These are phyloP conservation scores for Pristionchus pacificus DNA, from an alignment of 1,140 invertebrate genomes.

Conservation along the genomic window DNA sequence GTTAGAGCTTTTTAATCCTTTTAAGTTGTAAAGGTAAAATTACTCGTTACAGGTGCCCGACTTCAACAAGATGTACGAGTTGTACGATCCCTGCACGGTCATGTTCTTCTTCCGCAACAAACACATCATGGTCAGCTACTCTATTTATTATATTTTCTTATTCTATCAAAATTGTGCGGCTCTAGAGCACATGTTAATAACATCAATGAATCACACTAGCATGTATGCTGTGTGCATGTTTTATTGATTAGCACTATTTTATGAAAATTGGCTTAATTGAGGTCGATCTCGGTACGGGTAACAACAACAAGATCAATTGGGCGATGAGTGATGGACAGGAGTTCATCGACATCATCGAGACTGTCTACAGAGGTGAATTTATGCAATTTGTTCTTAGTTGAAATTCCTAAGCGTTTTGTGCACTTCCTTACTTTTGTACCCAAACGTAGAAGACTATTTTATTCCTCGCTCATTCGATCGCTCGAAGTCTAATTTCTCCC, in stretches of 20 bases:
- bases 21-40: too few species aligned
- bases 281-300: slow-evolving; percentile 79
- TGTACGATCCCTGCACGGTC: slow-evolving; percentile 97
- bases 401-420: too few species aligned
- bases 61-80: slow-evolving; percentile 96
- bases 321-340: slow-evolving; percentile 96
- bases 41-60: slow-evolving; percentile 86
- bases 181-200: not conserved
- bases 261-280: not conserved
- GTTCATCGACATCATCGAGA: slow-evolving; percentile 99
- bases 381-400: slow-evolving; percentile 10
- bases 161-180: not conserved
- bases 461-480: too few species aligned
- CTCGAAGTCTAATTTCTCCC: too few species aligned
- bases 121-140: slow-evolving; percentile 99
- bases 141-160: too few species aligned
- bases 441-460: too few species aligned
- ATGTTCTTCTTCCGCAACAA: slow-evolving; percentile 99
- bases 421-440: too few species aligned
- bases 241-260: not conserved
- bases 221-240: too few species aligned
- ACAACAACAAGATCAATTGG: slow-evolving; percentile 99
- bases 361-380: slow-evolving; percentile 70
- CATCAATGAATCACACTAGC: too few species aligned
- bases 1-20: too few species aligned